phyloP scores from a whole-genome alignment of 2,797 vertebrate species.

The Myotis myotis region DNA sequence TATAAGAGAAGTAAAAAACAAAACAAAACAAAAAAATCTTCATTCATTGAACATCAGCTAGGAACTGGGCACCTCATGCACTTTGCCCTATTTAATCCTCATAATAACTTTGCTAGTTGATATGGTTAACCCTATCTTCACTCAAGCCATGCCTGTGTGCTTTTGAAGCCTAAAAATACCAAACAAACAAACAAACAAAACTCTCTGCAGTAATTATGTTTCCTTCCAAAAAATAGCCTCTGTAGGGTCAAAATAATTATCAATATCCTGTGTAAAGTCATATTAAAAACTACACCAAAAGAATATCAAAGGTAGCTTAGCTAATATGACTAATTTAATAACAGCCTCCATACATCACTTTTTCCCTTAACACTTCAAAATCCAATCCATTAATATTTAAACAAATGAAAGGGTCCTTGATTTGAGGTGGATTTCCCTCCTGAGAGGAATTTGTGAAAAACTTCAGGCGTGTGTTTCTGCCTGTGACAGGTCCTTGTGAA shows the following conservation, averaged over 20 bases:
- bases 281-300: background rate
- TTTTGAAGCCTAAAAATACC: background rate
- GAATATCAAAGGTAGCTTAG: background rate
- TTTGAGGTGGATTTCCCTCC: slow-evolving; percentile 1
- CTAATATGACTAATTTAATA: slow-evolving; percentile 20
- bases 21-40: background rate
- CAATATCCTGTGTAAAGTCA: background rate
- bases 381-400: slow-evolving; percentile 34
- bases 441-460: slow-evolving; percentile 22
- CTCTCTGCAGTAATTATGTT: background rate
- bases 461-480: background rate
- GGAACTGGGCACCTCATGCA: background rate
- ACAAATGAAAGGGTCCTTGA: background rate
- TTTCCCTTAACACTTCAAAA: slow-evolving; percentile 22
- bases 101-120: background rate
- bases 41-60: background rate
- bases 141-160: background rate
- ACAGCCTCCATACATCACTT: background rate
- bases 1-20: background rate
- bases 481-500: slow-evolving; percentile 25
- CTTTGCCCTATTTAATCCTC: background rate
- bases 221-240: background rate
- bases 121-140: background rate
- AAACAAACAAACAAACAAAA: background rate
- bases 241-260: slow-evolving; percentile 4